Evolutionary conservation across 2,888 invertebrate genomes (phyloP).

Genomic region (Urechis unicinctus): DNA sequence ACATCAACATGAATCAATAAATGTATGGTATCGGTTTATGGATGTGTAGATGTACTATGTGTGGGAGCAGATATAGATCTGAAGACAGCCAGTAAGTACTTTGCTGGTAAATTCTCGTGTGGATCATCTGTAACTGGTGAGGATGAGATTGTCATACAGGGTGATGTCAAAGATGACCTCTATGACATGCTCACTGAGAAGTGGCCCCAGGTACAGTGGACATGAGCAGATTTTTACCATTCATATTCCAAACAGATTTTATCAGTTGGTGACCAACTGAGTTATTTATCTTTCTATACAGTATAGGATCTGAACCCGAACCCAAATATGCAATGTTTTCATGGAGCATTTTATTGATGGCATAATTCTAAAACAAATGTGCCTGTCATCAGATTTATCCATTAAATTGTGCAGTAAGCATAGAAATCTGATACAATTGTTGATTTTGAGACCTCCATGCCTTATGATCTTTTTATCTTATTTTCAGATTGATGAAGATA

Average conservation of each 20-base stretch:
- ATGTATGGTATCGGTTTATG: too few species aligned
- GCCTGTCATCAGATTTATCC: too few species aligned
- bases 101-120: slow-evolving; percentile 95
- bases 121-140: slow-evolving; percentile 98
- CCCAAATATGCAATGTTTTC: too few species aligned
- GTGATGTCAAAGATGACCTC: slow-evolving; percentile 96
- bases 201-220: slow-evolving; percentile 75
- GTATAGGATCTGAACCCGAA: too few species aligned
- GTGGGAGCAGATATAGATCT: slow-evolving; percentile 87
- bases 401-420: too few species aligned
- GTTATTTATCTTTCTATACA: too few species aligned
- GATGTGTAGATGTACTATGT: too few species aligned
- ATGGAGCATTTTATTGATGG: too few species aligned
- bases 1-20: too few species aligned
- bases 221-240: neutral
- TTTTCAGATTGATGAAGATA: slow-evolving; percentile 24
- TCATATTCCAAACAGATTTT: too few species aligned
- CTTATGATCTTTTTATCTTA: slow-evolving; percentile 1
- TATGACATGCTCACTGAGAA: slow-evolving; percentile 97
- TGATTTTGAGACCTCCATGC: neutral
- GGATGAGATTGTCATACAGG: slow-evolving; percentile 99
- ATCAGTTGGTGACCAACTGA: too few species aligned
- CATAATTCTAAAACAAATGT: too few species aligned
- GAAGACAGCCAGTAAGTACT: slow-evolving; percentile 95
- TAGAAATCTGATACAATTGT: neutral